Conservation (phyloP, 2,888 invertebrate species). For the Drosophila demipolita region DNA sequence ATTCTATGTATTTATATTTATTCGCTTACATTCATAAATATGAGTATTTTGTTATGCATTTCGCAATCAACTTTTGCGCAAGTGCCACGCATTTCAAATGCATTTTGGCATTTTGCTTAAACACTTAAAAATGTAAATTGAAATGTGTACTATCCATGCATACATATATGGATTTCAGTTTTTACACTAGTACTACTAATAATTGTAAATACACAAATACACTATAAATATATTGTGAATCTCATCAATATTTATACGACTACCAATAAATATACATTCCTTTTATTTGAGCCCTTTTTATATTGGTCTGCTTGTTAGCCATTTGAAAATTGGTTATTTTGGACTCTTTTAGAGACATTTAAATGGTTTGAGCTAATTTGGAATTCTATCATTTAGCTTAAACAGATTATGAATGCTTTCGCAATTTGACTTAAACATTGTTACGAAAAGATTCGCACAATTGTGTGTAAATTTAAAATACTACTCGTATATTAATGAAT, state of each 20-base stretch:
- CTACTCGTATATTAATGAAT: slow-evolving; percentile 29
- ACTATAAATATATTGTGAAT: slow-evolving; percentile 44
- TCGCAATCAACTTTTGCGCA: slow-evolving; percentile 53
- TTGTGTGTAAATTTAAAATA: slow-evolving; percentile 8
- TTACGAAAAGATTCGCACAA: slow-evolving; percentile 13
- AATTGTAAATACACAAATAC: slow-evolving; percentile 57
- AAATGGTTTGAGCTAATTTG: slow-evolving; percentile 40
- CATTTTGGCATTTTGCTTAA: slow-evolving; percentile 71
- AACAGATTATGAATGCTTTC: slow-evolving; percentile 31
- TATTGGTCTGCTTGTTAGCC: slow-evolving; percentile 39
- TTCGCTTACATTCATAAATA: slow-evolving; percentile 52
- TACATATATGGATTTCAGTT: slow-evolving; percentile 25
- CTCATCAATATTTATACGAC: slow-evolving; percentile 66
- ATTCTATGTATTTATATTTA: slow-evolving; percentile 36
- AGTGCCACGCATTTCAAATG: slow-evolving; percentile 67
- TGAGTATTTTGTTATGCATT: slow-evolving; percentile 54
- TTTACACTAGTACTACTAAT: slow-evolving; percentile 44
- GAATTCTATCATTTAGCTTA: slow-evolving; percentile 32
- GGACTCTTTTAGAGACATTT: slow-evolving; percentile 35
- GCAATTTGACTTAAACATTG: slow-evolving; percentile 15
- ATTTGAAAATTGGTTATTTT: slow-evolving; percentile 40
- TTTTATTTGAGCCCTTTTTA: neutral
- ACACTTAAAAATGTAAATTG: slow-evolving; percentile 74
- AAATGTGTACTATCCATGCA: slow-evolving; percentile 43
- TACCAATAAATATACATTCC: slow-evolving; percentile 54